Base-by-base conservation (phyloP, 2,888 invertebrate genomes). In the Athripsodes cinereus region DNA sequence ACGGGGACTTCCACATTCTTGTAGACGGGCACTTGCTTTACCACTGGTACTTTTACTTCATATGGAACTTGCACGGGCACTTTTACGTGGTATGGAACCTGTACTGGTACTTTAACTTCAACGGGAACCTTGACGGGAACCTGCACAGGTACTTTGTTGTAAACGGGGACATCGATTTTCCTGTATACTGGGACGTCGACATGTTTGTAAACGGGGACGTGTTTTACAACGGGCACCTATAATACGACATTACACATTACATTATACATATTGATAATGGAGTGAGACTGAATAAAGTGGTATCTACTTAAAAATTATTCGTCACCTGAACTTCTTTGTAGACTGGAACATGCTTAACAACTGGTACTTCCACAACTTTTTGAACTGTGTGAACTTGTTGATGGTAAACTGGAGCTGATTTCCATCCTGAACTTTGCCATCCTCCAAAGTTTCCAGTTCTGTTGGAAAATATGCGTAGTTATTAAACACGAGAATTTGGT, bases 241-340 rank as follows among this genome's bases (percentile, higher is more conserved):
- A 51, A 8, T 21, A 16, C 8, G 11, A 31, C 11, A 8, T 31
- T 8, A 31, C 8, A 31, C 31, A 31, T 31, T 11, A 31, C 31
- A 31, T 31, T 11, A 31, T 8, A 31, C 11, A 31, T 11, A 6
- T 6, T 31, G 8, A 31, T 31, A 31, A 11, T 31, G 6, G 31
- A 6, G 31, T 31, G 31, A 31, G 11, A n/a, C n/a, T n/a, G n/a
- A n/a, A n/a, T n/a, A 31, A 31, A 31, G 31, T 31, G 31, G 31
- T 31, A 6, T 8, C 31, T 8, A 31, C 6, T 31, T 8, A 31
- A 31, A n/a, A n/a, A 31, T 11, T 11, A 31, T 10, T 35, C 16
- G 22, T 46, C 31, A 55, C 55, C 18, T 55, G 44, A n/a, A 56
- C 56, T 52, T 55, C 44, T 44, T 51, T 56, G 31, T 56, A 56